Percentiles rank a stretch among this genome's conserved stretches.
Conservation (phyloP, 2,888 invertebrate genomes). For the Geophilus truncorum region DNA sequence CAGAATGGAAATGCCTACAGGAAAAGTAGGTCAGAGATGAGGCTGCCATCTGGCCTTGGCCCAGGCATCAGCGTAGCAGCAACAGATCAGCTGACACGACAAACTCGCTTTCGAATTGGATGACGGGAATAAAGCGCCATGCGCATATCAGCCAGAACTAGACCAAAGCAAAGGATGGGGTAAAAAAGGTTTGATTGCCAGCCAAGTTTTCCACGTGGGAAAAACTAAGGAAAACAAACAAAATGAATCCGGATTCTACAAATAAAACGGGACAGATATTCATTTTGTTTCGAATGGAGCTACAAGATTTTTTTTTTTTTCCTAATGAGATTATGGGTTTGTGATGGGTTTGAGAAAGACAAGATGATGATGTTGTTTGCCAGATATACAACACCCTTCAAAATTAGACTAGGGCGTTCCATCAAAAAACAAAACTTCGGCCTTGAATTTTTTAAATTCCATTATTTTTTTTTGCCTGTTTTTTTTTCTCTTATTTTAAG, state of each 20-base stretch:
- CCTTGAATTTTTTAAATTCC: neutral
- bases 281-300: neutral
- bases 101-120: conserved; percentile 5
- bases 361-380: neutral
- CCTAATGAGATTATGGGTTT: too few species aligned
- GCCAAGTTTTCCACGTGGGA: conserved; percentile 1
- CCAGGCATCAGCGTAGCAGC: conserved; percentile 16
- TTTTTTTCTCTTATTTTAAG: neutral
- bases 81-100: neutral
- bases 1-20: neutral
- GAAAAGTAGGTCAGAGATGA: conserved; percentile 20
- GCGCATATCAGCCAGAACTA: neutral
- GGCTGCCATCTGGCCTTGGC: conserved; percentile 20
- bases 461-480: neutral
- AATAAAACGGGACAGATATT: neutral
- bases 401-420: neutral
- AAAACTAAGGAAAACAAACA: neutral
- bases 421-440: neutral
- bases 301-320: neutral
- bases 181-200: neutral
- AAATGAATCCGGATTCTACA: neutral
- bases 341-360: neutral
- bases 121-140: neutral
- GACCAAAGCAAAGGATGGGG: neutral
- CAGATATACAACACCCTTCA: neutral